A percentile compares a stretch with the other conserved stretches of the same genome.
phyloP scores from a whole-genome alignment of 2,797 vertebrate genomes.

The Falco novaeseelandiae region DNA sequence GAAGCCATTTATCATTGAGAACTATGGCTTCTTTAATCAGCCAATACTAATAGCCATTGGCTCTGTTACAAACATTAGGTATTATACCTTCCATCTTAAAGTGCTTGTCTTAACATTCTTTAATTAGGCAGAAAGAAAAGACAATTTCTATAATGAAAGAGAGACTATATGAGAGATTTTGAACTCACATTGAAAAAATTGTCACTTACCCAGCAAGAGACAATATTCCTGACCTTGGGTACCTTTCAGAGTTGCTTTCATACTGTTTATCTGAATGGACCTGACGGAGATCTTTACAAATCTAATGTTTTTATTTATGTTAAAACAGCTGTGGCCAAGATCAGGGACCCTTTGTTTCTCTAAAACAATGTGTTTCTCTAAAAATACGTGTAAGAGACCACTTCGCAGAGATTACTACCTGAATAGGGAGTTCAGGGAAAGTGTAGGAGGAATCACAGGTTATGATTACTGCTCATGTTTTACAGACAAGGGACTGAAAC shows the following conservation, averaged over 20 bases:
- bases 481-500: background rate
- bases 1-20: constrained; percentile 69
- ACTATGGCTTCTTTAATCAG: constrained; percentile 63
- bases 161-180: background rate
- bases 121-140: constrained; percentile 46
- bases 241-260: background rate
- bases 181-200: background rate
- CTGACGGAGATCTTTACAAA: background rate
- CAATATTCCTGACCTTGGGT: background rate
- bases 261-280: background rate
- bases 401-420: background rate
- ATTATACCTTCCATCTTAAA: constrained; percentile 28
- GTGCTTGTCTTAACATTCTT: constrained; percentile 39
- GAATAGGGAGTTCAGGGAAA: background rate
- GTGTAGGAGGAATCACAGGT: background rate
- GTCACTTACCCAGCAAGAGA: background rate
- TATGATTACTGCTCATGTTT: background rate
- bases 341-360: background rate
- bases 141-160: constrained; percentile 27
- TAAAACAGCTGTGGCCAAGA: background rate
- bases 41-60: constrained; percentile 37
- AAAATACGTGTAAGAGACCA: background rate
- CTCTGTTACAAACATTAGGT: constrained; percentile 53
- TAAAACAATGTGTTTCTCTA: background rate
- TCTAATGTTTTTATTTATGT: background rate